Evolutionary conservation across 2,888 invertebrate species (phyloP).

Genomic region (Amiota mariae): DNA sequence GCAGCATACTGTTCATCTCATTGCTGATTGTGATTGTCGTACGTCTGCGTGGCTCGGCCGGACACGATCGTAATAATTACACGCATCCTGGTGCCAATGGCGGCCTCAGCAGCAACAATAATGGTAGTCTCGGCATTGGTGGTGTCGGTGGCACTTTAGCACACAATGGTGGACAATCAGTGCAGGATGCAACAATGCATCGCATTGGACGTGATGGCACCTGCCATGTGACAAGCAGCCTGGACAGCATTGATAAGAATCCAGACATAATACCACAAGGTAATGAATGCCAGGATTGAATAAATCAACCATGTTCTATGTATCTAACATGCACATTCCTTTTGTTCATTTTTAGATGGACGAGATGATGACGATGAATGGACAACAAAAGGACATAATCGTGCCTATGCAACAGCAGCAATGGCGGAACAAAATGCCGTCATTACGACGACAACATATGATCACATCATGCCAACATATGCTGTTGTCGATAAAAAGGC

Average conservation of each 20-base stretch:
- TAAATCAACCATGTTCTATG: background rate
- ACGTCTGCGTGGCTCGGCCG: constrained; percentile 74
- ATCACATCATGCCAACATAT: constrained; percentile 72
- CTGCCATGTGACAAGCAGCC: constrained; percentile 71
- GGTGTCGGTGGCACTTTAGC: constrained; percentile 59
- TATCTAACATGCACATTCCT: background rate
- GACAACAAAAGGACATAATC: constrained; percentile 72
- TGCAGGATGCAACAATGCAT: constrained; percentile 68
- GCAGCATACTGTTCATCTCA: constrained; percentile 75
- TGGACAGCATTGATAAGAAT: constrained; percentile 74
- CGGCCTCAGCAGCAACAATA: constrained; percentile 56
- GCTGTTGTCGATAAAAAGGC: constrained; percentile 71
- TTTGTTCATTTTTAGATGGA: constrained; percentile 61
- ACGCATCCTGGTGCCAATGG: constrained; percentile 67
- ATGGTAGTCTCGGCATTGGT: constrained; percentile 57
- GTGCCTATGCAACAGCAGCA: constrained; percentile 73
- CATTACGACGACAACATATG: constrained; percentile 69
- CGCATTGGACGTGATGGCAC: constrained; percentile 69
- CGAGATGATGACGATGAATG: constrained; percentile 74
- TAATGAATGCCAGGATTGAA: constrained; percentile 43
- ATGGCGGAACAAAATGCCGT: constrained; percentile 73
- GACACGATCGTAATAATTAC: constrained; percentile 73
- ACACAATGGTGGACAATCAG: constrained; percentile 71
- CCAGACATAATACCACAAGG: constrained; percentile 74
- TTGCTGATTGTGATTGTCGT: constrained; percentile 75